Conservation (phyloP, 2,888 invertebrate species). For the Zonitis immaculata region DNA sequence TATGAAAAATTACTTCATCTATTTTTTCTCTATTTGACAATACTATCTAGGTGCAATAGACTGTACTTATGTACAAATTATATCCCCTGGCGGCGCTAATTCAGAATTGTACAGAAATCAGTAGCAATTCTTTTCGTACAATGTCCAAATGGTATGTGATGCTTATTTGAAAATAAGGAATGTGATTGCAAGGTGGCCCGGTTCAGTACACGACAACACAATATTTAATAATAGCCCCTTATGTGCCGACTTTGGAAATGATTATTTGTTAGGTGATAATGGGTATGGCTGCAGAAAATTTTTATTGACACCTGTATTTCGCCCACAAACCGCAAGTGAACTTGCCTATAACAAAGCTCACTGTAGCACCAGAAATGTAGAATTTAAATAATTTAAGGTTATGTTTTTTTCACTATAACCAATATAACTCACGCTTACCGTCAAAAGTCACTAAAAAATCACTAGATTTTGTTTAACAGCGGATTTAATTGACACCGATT, state of each 20-base stretch:
- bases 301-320: too few species aligned
- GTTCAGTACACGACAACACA: constrained; percentile 1
- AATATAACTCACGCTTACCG: not conserved
- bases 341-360: not conserved
- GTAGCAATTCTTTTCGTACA: constrained; percentile 25
- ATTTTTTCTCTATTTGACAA: not conserved
- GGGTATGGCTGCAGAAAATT: not conserved
- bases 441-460: not conserved
- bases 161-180: constrained; percentile 16
- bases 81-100: constrained; percentile 14
- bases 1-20: not conserved
- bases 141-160: constrained; percentile 25
- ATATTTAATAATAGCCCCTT: not conserved
- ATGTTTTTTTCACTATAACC: not conserved
- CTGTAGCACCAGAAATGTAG: not conserved
- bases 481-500: too few species aligned
- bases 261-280: not conserved
- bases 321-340: not conserved
- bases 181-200: constrained; percentile 4
- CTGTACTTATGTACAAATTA: not conserved
- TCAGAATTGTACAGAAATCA: constrained; percentile 22
- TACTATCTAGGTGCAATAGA: not conserved
- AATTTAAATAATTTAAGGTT: not conserved
- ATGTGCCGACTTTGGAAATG: not conserved
- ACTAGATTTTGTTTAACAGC: not conserved